Conservation (phyloP, 2,113 vertebrate species). For the Perca fluviatilis region DNA sequence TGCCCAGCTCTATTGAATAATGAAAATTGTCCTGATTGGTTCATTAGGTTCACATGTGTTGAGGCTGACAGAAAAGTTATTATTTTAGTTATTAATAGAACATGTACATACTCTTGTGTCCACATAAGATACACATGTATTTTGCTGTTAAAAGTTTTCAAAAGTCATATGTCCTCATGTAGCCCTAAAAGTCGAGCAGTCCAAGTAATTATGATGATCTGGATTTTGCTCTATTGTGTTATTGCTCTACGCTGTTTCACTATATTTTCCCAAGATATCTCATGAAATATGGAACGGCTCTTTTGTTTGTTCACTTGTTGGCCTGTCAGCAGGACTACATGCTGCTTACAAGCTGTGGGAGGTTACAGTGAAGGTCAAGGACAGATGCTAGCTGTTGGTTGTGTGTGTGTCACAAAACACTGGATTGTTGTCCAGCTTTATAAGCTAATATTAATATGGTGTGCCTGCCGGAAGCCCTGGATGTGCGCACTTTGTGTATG, state of each 20-base stretch:
- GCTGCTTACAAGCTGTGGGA: conserved; percentile 57
- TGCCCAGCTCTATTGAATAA: background rate
- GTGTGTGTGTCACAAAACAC: conserved; percentile 30
- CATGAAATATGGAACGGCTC: conserved; percentile 67
- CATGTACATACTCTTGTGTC: background rate
- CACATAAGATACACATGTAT: conserved; percentile 7
- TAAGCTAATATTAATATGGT: conserved; percentile 78
- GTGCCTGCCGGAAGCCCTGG: conserved; percentile 68
- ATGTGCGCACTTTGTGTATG: conserved; percentile 42
- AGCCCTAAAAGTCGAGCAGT: conserved; percentile 29
- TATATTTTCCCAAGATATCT: conserved; percentile 27
- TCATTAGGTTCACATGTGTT: background rate
- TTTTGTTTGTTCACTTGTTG: conserved; percentile 67
- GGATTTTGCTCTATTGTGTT: conserved; percentile 33
- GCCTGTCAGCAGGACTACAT: conserved; percentile 50
- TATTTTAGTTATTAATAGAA: background rate
- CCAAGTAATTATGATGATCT: conserved; percentile 44
- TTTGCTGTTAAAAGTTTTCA: background rate
- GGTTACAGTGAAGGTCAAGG: conserved; percentile 60
- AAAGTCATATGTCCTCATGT: conserved; percentile 2
- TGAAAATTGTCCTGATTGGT: background rate
- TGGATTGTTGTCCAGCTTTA: conserved; percentile 70
- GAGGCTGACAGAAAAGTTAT: background rate
- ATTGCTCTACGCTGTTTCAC: background rate
- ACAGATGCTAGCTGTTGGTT: conserved; percentile 12